Evolutionary conservation across 2,888 invertebrate genomes (phyloP), one percentile per base, ranked within the genome.

Genomic region (Drosophila quinaria): DNA sequence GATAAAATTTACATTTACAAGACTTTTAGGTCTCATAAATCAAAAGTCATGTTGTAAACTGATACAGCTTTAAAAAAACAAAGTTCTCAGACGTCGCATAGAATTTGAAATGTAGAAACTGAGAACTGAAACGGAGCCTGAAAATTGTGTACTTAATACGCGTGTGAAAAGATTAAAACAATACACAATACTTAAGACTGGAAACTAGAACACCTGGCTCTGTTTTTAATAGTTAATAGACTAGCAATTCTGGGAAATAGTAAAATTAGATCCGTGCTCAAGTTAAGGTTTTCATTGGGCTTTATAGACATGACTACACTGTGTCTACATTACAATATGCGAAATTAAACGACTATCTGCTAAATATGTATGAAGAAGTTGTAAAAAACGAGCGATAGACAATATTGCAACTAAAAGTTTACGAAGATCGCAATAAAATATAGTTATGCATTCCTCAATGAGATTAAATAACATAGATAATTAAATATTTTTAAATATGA

Each of bases 41-140:
- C 78, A 41, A 52, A 22, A 17, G 15, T 13, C 72, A 59, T 61
- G 37, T 35, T 42, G 65, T 59, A 59, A 73, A 41, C 58, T 59
- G 51, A 78, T 66, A 72, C 64, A 63, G 58, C 49, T 70, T 47
- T 49, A 51, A 80, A 77, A 80, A 80, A 77, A 80, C 66, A 70
- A 56, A 70, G 44, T 68, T 51, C 19, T 47, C 68, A 50, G 63
- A 65, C 41, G 19, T 17, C 42, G 61, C 59, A 46, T 10, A 35
- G 6, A 51, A 13, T 22, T 29, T 55, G 39, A 46, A 49, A 31
- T 42, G 37, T 11, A 25, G 11, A 31, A 47, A 70, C 35, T 55
- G 51, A 47, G 42, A 22, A 68, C 22, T 35, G 61, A 61, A 66
- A 42, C 39, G 6, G 22, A 60, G 63, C 52, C 51, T 50, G 25